Base-by-base conservation (phyloP, 2,113 vertebrate genomes). In the Jaculus jaculus region DNA sequence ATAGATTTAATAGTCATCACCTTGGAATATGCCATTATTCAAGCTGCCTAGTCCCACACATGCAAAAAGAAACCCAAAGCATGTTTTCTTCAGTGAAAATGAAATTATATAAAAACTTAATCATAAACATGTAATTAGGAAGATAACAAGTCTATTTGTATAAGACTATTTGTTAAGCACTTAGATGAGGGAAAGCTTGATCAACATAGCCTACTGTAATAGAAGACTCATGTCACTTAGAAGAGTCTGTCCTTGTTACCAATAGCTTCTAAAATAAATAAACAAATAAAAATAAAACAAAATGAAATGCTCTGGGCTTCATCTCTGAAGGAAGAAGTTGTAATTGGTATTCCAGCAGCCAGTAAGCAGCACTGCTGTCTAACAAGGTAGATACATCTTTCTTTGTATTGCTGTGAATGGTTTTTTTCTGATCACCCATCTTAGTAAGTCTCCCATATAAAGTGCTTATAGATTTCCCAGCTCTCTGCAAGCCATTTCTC, bases 371-470 rank as follows among this genome's bases (percentile, higher is more conserved):
- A 37, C 7, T 90, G 73, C 91, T 91, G 93, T 85, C 60, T 85
- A 90, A 93, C 63, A 96, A 93, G 72, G 81, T 75, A 66, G 34
- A 90, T 73, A 42, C 86, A 61, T n/a, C n/a, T 78, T 93, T 66
- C 42, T 77, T 34, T 34, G 8, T 18, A 28, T 60, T 68, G 18
- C 34, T 39, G 60, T 65, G 83, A 73, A 90, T 42, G 2, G 5
- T 30, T 8, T 24, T 24, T 78, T 80, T 47, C 39, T 75, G 11
- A 26, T 91, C 28, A 47, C 21, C 16, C 7, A 85, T 11, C 58
- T 91, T 37, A 80, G 34, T 16, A 30, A 79, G 15, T 73, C 65
- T 94, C 47, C 65, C 83, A 21, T 82, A 32, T 10, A 85, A 68
- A 51, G 68, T 84, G 28, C 90, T 73, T 47, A 71, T 58, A 84